Evolutionary conservation across 2,113 vertebrate genomes (phyloP).

Genomic region (Heteronetta atricapilla): DNA sequence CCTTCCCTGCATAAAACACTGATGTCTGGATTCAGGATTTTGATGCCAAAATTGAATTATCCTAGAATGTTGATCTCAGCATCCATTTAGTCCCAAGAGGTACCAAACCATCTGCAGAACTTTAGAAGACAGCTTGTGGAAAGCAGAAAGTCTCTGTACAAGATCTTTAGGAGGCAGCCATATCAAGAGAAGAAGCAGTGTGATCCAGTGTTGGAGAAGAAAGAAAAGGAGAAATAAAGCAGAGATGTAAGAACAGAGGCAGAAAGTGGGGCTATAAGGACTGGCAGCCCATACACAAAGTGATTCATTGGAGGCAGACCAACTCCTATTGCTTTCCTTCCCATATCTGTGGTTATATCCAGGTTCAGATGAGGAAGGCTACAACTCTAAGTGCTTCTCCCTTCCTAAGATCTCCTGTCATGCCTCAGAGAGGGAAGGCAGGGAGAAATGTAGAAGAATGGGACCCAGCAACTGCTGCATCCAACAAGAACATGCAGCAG

Average conservation of each 20-base stretch:
- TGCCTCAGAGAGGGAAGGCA: not conserved
- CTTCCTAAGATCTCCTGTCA: not conserved
- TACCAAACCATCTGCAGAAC: not conserved
- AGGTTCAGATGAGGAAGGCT: not conserved
- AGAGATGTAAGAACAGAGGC: not conserved
- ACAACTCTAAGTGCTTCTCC: not conserved
- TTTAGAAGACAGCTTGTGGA: not conserved
- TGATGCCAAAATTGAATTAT: not conserved
- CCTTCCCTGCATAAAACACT: not conserved
- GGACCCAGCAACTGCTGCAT: not conserved
- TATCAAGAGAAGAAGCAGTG: not conserved
- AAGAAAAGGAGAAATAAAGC: not conserved
- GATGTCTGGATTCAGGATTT: not conserved
- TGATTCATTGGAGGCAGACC: not conserved
- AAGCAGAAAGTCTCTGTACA: not conserved
- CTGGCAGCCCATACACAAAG: not conserved
- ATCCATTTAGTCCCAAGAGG: not conserved
- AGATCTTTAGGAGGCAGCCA: not conserved
- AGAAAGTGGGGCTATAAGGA: not conserved
- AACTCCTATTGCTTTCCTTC: not conserved
- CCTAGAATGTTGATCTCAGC: not conserved
- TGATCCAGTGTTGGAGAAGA: not conserved
- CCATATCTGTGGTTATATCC: not conserved
- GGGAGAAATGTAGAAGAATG: not conserved
- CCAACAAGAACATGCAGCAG: slow-evolving; percentile 14